Evolutionary conservation across 2,113 vertebrate genomes (phyloP), one percentile per base, ranked within the genome.

Genomic region (Pachycephala philippinensis): DNA sequence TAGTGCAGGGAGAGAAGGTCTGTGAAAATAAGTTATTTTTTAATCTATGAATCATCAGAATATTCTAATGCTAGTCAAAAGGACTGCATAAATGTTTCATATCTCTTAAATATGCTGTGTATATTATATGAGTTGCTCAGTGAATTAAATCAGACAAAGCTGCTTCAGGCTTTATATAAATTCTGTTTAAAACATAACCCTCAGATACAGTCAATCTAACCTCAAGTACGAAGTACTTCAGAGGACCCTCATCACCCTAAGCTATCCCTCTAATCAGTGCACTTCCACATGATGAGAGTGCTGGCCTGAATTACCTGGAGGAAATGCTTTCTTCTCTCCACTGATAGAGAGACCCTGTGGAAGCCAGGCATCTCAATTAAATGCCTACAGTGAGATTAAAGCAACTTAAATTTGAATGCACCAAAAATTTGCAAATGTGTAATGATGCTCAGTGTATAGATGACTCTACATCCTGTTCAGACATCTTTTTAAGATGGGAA

Each of bases 101-200:
- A 44, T 95, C 89, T 89, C 59, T 96, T 92, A 84, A 87, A 75
- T 68, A 76, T 64, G 71, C 35, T 53, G 22, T 63, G 7, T 84
- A 40, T 91, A 61, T 70, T 74, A 75, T 59, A 50, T 56, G 44
- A 92, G 39, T 59, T 90, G 7, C 17, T 91, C 52, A 47, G 47
- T 79, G 44, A 93, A 74, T 78, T 77, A 89, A 64, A 92, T 21
- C 35, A 75, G 27, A 52, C 22, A 22, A 60, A 63, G 44, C 4
- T 78, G 47, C 84, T 95, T 93, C 52, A 81, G 86, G 71, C 72
- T 87, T 95, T 93, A 49, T 68, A 75, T 60, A 91, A 89, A 92
- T 75, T 92, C 44, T 84, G 6, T 84, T 86, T 66, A 81, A 91
- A 87, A 66, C 60, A 78, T 71, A 70, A 95, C 23, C 12, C 39